These are phyloP conservation scores for Torymus aiolomorphi DNA, from an alignment of 2,888 invertebrate species.

Conservation along the genomic window DNA sequence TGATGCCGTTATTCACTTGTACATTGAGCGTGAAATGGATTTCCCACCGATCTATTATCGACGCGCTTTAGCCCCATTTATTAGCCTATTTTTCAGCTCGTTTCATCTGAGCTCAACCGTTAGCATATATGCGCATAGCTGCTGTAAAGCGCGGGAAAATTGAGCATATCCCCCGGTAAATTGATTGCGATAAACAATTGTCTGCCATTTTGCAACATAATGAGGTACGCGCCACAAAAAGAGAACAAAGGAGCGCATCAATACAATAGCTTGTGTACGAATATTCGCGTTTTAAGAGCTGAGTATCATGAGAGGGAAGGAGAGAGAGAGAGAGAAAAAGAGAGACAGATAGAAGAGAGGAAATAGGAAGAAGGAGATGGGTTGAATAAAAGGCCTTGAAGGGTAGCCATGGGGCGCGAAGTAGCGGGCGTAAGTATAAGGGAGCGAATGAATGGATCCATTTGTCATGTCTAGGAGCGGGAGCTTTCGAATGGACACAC, in stretches of 20 bases:
- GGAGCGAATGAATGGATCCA: conserved; percentile 39
- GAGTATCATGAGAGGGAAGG: conserved; percentile 4
- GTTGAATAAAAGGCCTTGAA: conserved; percentile 13
- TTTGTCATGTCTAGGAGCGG: conserved; percentile 42
- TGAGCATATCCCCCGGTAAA: too few relatives aligned
- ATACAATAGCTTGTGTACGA: too few relatives aligned
- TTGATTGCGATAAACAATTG: too few relatives aligned
- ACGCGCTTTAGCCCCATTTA: too few relatives aligned
- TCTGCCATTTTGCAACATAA: too few relatives aligned
- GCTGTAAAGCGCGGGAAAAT: too few relatives aligned
- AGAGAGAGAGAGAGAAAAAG: background rate
- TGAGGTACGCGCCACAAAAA: too few relatives aligned
- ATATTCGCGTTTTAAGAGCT: conserved; percentile 17
- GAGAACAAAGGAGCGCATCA: too few relatives aligned
- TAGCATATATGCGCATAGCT: too few relatives aligned
- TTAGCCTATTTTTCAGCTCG: too few relatives aligned
- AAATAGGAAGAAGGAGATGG: conserved; percentile 11
- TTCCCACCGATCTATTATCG: background rate
- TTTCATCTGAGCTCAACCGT: too few relatives aligned
- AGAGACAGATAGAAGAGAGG: too few relatives aligned
- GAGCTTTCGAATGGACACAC: conserved; percentile 47
- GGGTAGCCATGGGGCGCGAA: background rate
- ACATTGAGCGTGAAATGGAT: background rate
- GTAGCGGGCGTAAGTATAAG: conserved; percentile 29
- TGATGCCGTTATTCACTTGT: conserved; percentile 24